phyloP scores from a whole-genome alignment of 2,113 vertebrate genomes.

The Amphilophus citrinellus region DNA sequence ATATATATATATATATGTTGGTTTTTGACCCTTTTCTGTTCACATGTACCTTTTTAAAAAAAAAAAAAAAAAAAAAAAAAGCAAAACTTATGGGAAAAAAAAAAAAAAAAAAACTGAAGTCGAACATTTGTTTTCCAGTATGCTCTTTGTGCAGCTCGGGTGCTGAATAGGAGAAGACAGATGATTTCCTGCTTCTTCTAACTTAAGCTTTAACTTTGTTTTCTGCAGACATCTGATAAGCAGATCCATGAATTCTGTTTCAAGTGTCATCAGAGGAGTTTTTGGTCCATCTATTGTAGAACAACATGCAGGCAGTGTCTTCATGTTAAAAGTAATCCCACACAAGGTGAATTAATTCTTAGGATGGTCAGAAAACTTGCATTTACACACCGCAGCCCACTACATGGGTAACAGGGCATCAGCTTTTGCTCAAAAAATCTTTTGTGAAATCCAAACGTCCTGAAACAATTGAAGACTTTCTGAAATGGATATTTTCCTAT shows the following conservation, averaged over 20 bases:
- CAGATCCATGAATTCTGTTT: constrained; percentile 12
- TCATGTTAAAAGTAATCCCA: not conserved
- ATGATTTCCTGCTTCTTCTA: not conserved
- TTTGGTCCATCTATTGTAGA: constrained; percentile 1
- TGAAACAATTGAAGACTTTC: constrained; percentile 22
- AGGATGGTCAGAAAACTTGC: not conserved
- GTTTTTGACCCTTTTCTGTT: not conserved
- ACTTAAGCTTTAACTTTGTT: not conserved
- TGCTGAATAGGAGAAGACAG: not conserved
- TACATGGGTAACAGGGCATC: not conserved
- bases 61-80: too few species aligned
- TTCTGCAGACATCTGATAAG: not conserved
- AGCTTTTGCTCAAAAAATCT: not conserved
- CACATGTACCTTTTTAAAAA: not conserved
- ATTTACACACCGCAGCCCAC: not conserved
- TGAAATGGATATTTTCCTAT: constrained; percentile 29
- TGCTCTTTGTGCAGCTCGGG: not conserved
- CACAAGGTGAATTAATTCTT: not conserved
- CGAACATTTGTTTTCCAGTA: too few species aligned
- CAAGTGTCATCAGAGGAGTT: not conserved
- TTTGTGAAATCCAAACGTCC: constrained; percentile 35
- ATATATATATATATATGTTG: too few species aligned
- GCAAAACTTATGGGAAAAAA: too few species aligned
- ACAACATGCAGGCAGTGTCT: not conserved
- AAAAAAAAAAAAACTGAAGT: too few species aligned